Conservation (phyloP, 2,113 vertebrate genomes). For the Myxocyprinus asiaticus region DNA sequence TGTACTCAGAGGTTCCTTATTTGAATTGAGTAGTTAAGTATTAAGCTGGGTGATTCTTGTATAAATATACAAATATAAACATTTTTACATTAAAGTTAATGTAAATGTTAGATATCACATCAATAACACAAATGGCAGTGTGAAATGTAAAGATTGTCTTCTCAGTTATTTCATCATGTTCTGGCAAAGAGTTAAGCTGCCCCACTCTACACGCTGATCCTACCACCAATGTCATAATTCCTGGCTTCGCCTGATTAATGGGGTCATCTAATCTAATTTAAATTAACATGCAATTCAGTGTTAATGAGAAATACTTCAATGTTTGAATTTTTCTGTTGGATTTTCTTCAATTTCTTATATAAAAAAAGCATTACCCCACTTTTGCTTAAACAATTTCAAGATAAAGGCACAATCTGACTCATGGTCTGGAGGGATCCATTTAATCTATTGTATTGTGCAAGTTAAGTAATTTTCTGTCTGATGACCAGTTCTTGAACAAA, state of each 20-base stretch:
- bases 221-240: neutral
- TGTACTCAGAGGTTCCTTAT: too few relatives aligned
- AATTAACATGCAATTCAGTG: slow-evolving; percentile 7
- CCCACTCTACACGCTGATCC: neutral
- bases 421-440: neutral
- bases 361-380: neutral
- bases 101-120: too few relatives aligned
- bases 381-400: neutral
- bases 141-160: too few relatives aligned
- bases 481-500: too few relatives aligned
- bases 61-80: too few relatives aligned
- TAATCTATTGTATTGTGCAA: too few relatives aligned
- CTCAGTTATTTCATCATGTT: too few relatives aligned
- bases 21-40: too few relatives aligned
- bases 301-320: slow-evolving; percentile 22
- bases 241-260: slow-evolving; percentile 9
- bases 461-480: too few relatives aligned
- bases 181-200: neutral
- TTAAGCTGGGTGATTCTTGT: too few relatives aligned
- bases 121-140: too few relatives aligned
- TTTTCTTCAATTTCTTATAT: slow-evolving; percentile 1
- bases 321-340: neutral
- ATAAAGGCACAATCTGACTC: neutral
- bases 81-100: too few relatives aligned
- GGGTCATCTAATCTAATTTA: slow-evolving; percentile 9